Evolutionary conservation across 2,797 vertebrate species (phyloP).

Genomic region (Falco berigora): DNA sequence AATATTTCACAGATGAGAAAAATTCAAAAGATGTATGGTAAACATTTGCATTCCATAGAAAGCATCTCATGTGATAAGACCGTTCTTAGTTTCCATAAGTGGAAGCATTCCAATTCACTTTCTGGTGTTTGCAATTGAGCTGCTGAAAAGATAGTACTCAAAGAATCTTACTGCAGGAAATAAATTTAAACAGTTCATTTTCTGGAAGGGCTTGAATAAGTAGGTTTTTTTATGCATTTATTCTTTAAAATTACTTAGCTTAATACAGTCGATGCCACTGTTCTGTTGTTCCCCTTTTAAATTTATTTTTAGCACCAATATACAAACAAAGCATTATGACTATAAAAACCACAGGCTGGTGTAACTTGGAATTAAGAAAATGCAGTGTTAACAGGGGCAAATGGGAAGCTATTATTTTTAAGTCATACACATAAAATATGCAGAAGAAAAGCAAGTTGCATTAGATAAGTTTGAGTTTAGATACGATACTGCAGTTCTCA

Average conservation of each 20-base stretch:
- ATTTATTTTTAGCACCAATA: constrained; percentile 12
- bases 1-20: constrained; percentile 5
- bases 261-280: background rate
- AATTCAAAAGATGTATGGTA: background rate
- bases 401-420: background rate
- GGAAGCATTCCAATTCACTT: constrained; percentile 20
- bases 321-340: background rate
- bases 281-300: background rate
- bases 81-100: background rate
- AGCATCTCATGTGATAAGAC: background rate
- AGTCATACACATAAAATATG: background rate
- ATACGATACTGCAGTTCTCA: background rate
- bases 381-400: background rate
- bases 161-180: constrained; percentile 25
- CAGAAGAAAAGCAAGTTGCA: background rate
- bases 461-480: background rate
- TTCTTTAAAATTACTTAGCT: constrained; percentile 41
- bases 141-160: constrained; percentile 21
- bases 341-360: background rate
- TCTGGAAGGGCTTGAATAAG: constrained; percentile 6
- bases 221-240: constrained; percentile 18
- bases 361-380: background rate
- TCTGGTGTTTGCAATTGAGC: constrained; percentile 15
- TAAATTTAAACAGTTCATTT: constrained; percentile 26
- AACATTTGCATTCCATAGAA: background rate